A percentile compares a stretch with the other conserved stretches of the same genome.
Evolutionary conservation across 2,113 vertebrate species (phyloP).

Genomic region (Aspidoscelis tigris): DNA sequence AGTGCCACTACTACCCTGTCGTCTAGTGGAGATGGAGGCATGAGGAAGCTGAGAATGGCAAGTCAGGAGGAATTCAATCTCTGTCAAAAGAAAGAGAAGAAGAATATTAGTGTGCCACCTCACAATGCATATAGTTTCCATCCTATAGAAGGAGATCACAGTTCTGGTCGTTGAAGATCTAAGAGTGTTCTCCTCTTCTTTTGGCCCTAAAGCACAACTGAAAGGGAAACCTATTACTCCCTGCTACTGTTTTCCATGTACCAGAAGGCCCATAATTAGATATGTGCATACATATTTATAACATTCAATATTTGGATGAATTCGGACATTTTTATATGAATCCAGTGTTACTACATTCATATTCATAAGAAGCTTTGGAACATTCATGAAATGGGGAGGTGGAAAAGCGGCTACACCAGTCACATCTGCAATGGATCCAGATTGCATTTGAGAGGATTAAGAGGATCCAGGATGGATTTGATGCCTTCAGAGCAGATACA

Average conservation of each 20-base stretch:
- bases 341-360: too few species aligned
- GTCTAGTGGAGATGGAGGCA: conserved; percentile 99
- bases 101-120: conserved; percentile 34
- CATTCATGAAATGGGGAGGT: too few species aligned
- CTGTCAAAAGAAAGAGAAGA: conserved; percentile 72
- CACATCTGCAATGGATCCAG: too few species aligned
- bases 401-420: too few species aligned
- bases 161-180: background rate
- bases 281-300: too few species aligned
- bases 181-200: background rate
- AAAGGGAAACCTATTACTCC: background rate
- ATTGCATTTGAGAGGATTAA: too few species aligned
- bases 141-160: background rate
- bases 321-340: too few species aligned
- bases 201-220: background rate
- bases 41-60: conserved; percentile 92
- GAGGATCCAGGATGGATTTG: too few species aligned
- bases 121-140: conserved; percentile 13
- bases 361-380: too few species aligned
- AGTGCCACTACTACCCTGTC: conserved; percentile 99
- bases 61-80: conserved; percentile 88
- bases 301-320: too few species aligned
- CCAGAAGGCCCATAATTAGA: background rate
- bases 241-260: conserved; percentile 18
- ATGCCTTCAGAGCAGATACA: too few species aligned